Evolutionary conservation across 2,888 invertebrate species (phyloP).

Genomic region (Idaea dimidiata): DNA sequence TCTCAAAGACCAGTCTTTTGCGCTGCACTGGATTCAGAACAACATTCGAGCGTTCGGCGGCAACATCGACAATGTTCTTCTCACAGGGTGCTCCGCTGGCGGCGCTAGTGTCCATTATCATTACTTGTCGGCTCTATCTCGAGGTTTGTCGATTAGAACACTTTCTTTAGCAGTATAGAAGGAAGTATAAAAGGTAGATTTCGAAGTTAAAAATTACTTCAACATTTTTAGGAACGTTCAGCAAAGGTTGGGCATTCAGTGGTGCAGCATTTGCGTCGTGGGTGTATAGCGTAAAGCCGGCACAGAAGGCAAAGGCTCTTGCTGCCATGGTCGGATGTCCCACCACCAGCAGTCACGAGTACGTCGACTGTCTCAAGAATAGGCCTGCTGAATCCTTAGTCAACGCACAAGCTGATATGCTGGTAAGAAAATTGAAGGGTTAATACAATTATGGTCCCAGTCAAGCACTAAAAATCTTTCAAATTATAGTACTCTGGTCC

Average conservation of each 20-base stretch:
- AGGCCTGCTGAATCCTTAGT: constrained; percentile 83
- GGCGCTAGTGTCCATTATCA: constrained; percentile 88
- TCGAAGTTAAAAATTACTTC: too few relatives aligned
- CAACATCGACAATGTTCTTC: constrained; percentile 84
- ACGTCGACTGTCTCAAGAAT: constrained; percentile 83
- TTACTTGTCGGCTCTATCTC: constrained; percentile 82
- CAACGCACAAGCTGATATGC: constrained; percentile 73
- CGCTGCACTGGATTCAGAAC: constrained; percentile 84
- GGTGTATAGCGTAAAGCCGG: constrained; percentile 79
- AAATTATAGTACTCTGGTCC: too few relatives aligned
- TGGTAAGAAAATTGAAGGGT: constrained; percentile 75
- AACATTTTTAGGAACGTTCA: constrained; percentile 72
- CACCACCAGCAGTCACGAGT: constrained; percentile 64
- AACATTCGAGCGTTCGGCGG: constrained; percentile 87
- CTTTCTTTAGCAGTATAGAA: too few relatives aligned
- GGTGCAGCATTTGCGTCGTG: constrained; percentile 84
- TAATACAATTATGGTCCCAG: too few relatives aligned
- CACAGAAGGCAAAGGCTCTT: constrained; percentile 82
- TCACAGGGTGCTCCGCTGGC: constrained; percentile 87
- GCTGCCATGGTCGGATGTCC: constrained; percentile 84
- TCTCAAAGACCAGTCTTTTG: constrained; percentile 86
- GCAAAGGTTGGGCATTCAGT: constrained; percentile 85
- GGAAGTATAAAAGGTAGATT: too few relatives aligned
- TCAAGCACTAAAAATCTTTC: too few relatives aligned
- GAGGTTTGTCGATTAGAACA: constrained; percentile 58